phyloP scores from a whole-genome alignment of 2,113 vertebrate species.

The Hippocampus abdominalis region DNA sequence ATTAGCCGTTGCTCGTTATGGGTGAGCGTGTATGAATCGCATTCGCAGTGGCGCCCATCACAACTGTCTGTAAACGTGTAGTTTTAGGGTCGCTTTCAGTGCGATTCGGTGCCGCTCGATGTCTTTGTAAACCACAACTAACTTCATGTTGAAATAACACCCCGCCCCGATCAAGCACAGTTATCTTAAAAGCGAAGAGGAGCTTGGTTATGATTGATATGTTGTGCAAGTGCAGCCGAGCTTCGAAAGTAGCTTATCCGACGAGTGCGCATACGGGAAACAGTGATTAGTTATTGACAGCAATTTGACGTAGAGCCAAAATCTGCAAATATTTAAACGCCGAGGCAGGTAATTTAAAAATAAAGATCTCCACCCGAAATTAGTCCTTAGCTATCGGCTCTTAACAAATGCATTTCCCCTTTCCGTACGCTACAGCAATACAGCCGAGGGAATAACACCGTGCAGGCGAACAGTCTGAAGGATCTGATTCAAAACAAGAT shows the following conservation, averaged over 20 bases:
- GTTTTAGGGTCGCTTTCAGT: neutral
- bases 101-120: neutral
- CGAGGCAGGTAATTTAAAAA: neutral
- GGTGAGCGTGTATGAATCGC: neutral
- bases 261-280: neutral
- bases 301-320: neutral
- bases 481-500: constrained; percentile 95
- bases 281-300: neutral
- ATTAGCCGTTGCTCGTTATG: neutral
- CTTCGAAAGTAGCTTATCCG: neutral
- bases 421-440: constrained; percentile 76
- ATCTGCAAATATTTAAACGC: neutral
- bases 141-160: neutral
- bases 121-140: neutral
- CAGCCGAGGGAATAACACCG: constrained; percentile 86
- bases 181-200: too few species aligned
- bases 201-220: too few species aligned
- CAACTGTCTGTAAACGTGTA: neutral
- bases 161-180: neutral
- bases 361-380: constrained; percentile 14
- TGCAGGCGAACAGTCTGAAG: constrained; percentile 87
- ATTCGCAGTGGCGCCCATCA: neutral
- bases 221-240: too few species aligned
- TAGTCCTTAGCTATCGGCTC: constrained; percentile 3
- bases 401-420: constrained; percentile 29